Evolutionary conservation across 1,140 invertebrate genomes (phyloP), one percentile per base, ranked within the genome.

Genomic region (Centruroides sculpturatus): DNA sequence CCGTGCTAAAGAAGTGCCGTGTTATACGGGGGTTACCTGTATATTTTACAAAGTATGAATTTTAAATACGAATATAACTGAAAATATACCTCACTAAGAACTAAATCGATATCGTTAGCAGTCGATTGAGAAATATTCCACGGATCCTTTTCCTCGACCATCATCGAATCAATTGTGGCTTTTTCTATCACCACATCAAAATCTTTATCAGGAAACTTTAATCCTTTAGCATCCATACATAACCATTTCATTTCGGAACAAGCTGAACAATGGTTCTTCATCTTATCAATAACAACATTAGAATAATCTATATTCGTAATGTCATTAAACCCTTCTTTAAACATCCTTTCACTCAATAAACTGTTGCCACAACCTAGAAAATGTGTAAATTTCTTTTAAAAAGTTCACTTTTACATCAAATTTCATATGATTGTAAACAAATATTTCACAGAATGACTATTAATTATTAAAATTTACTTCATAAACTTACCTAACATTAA

Each of bases 161-260:
- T 68, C n/a, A 79, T 63, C 10, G 75, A 73, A 67, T 79, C 78
- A n/a, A 79, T 60, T 35, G 78, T 79, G 6, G 73, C 76, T 67
- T 79, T 79, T 64, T 79, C 78, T 50, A 79, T 65, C 13, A 79
- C 71, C 50, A 76, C 69, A 68, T 80, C 77, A 71, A 77, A 79
- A n/a, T 63, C 62, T 53, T 62, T 64, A 9, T 68, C 62, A 35
- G 57, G 59, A 68, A 73, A 76, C 47, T 63, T 61, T 59, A 78
- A 59, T 36, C 72, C 58, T 56, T 62, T 67, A 55, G 75, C 74
- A 61, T 78, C 77, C 71, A 75, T 74, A 6, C 70, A 69, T 10
- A 64, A 41, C 76, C 76, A 78, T 54, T 63, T 59, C 68, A 75
- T 71, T 51, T 47, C 23, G 54, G 52, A 9, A 59, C 63, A 59